Evolutionary conservation across 2,888 invertebrate species (phyloP), one percentile per base, ranked within the genome.

Genomic region (Spodoptera exigua): DNA sequence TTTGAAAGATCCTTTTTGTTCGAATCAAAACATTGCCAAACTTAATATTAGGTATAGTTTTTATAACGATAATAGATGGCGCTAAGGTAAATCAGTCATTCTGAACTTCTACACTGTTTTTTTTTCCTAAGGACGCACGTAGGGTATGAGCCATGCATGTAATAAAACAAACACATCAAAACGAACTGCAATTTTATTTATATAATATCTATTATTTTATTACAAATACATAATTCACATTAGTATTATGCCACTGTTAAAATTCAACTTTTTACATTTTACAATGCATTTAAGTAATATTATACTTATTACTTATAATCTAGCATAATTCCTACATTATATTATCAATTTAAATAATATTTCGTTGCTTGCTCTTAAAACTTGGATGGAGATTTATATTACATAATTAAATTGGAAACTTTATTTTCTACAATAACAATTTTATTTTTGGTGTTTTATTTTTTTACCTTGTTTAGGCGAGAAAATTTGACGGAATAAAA

Each of bases 341-440:
- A 27, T 27, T 0, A 27, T 27, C 9, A 27, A 21, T 47, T 18
- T 41, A n/a, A 18, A 40, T 21, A 17, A 39, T 37, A 52, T 17
- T 74, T 74, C 74, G 74, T 74, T 74, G 74, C 74, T 76, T 76
- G 69, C 49, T 70, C 52, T 40, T 63, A 59, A 43, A 44, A 12
- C 57, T 16, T 72, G 70, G 72, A 72, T 73, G 72, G 72, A 65
- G 36, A 43, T 32, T 47, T 43, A n/a, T 46, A 27, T 27, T 27
- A 27, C 10, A 0, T 7, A 21, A 46, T 43, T 52, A 13, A 14
- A 2, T 27, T 11, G 47, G 37, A 14, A 32, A 27, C 27, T 7
- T 27, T n/a, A n/a, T 27, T 7, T 27, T 27, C 7, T 27, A 4
- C 27, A 7, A 27, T 9, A 27, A 27, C 27, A 27, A 27, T 27